phyloP scores from a whole-genome alignment of 2,888 invertebrate genomes.

The Drosophila macrospina region DNA sequence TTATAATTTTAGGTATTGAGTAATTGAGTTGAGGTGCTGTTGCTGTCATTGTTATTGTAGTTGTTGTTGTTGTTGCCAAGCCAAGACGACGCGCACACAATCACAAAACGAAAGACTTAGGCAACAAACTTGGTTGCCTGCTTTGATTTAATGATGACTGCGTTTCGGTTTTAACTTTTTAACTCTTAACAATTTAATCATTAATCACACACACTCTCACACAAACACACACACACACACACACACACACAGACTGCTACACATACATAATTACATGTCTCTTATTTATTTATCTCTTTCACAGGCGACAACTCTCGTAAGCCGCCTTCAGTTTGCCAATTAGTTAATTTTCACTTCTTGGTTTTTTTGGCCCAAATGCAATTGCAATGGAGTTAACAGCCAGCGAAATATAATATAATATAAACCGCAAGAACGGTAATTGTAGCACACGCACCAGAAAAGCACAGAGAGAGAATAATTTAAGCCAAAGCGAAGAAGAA shows the following conservation, averaged over 20 bases:
- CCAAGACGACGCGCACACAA: conserved; percentile 28
- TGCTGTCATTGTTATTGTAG: conserved; percentile 37
- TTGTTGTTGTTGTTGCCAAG: conserved; percentile 40
- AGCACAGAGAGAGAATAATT: conserved; percentile 18
- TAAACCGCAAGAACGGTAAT: conserved; percentile 70
- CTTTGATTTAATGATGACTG: conserved; percentile 71
- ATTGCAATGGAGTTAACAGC: conserved; percentile 59
- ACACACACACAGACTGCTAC: background rate
- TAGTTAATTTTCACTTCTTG: conserved; percentile 19
- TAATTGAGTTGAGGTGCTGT: conserved; percentile 60
- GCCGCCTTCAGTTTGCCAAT: conserved; percentile 36
- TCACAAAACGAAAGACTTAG: conserved; percentile 77
- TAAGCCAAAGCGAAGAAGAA: conserved; percentile 14
- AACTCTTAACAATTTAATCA: conserved; percentile 58
- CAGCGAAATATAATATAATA: conserved; percentile 26
- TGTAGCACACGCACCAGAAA: conserved; percentile 66
- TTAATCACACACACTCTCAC: conserved; percentile 56
- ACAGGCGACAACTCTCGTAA: conserved; percentile 41
- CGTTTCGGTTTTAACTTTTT: conserved; percentile 45
- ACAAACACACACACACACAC: conserved; percentile 34
- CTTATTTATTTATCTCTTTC: background rate
- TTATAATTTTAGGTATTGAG: conserved; percentile 63
- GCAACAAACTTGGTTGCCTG: conserved; percentile 69
- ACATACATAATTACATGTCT: conserved; percentile 43
- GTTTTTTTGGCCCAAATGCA: conserved; percentile 56